Evolutionary conservation across 2,888 invertebrate genomes (phyloP).

Genomic region (Aspidiotus rigidus): DNA sequence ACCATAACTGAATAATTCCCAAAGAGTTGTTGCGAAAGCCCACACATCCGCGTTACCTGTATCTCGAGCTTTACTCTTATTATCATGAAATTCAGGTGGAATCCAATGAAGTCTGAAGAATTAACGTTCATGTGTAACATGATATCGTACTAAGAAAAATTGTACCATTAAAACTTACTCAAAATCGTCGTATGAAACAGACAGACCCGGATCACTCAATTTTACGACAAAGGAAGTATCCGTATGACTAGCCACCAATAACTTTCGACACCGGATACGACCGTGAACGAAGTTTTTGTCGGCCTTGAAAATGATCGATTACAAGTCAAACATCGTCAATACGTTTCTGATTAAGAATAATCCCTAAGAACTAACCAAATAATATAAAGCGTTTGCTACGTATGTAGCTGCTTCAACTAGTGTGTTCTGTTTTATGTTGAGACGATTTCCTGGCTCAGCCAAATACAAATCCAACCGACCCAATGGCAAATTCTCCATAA

Average conservation of each 20-base stretch:
- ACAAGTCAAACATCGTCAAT: neutral
- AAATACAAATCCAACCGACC: conserved; percentile 70
- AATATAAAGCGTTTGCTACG: conserved; percentile 75
- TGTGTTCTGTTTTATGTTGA: conserved; percentile 48
- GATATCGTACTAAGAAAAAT: conserved; percentile 14
- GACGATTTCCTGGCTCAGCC: conserved; percentile 43
- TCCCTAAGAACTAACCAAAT: conserved; percentile 52
- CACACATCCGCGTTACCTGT: conserved; percentile 73
- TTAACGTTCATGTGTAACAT: neutral
- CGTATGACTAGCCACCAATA: conserved; percentile 66
- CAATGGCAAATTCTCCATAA: conserved; percentile 67
- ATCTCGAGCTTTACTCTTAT: conserved; percentile 56
- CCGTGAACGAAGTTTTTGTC: conserved; percentile 77
- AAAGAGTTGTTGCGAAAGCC: conserved; percentile 84
- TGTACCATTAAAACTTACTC: conserved; percentile 51
- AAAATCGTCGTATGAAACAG: conserved; percentile 49
- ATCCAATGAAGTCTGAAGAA: conserved; percentile 75
- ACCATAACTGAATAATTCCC: conserved; percentile 84
- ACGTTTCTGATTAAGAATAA: conserved; percentile 26
- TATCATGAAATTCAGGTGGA: conserved; percentile 69
- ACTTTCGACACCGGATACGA: conserved; percentile 68
- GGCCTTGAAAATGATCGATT: conserved; percentile 46
- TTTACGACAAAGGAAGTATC: conserved; percentile 64
- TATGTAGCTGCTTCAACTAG: conserved; percentile 72
- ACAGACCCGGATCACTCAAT: conserved; percentile 72